Evolutionary conservation across 2,797 vertebrate species (phyloP).

Genomic region (Phylloscopus collybita): DNA sequence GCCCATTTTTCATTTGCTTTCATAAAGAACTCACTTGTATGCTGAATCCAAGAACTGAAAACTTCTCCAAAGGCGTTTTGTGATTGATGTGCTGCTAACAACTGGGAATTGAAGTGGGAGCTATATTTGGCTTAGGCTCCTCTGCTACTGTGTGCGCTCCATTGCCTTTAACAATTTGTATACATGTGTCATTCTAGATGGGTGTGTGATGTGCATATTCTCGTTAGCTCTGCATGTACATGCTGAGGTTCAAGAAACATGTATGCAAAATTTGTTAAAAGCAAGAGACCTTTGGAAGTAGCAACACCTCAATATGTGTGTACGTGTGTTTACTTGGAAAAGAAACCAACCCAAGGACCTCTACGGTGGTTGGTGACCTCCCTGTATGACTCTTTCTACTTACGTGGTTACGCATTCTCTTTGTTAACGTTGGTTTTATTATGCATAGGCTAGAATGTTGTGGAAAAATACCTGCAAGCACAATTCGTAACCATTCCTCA

Average conservation of each 20-base stretch:
- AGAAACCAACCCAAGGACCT: neutral
- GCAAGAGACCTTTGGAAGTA: neutral
- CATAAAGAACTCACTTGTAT: neutral
- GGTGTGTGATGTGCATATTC: neutral
- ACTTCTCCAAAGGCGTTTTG: conserved; percentile 9
- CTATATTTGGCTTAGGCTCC: neutral
- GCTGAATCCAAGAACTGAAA: conserved; percentile 15
- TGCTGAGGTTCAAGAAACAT: neutral
- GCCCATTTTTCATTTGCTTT: neutral
- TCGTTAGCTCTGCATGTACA: neutral
- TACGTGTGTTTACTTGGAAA: neutral
- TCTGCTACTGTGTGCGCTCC: neutral
- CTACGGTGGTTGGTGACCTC: neutral
- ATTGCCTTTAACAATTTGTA: conserved; percentile 16
- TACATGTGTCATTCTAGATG: neutral
- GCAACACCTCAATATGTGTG: neutral
- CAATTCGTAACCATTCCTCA: conserved; percentile 60
- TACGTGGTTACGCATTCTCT: neutral
- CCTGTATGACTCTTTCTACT: conserved; percentile 57
- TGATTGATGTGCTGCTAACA: conserved; percentile 25
- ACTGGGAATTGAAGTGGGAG: conserved; percentile 15
- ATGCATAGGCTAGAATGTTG: conserved; percentile 55
- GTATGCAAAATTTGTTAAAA: conserved; percentile 41
- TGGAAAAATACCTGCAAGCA: conserved; percentile 67
- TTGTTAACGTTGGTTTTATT: conserved; percentile 29